phyloP scores from a whole-genome alignment of 2,888 invertebrate genomes.

The Philaethria dido region DNA sequence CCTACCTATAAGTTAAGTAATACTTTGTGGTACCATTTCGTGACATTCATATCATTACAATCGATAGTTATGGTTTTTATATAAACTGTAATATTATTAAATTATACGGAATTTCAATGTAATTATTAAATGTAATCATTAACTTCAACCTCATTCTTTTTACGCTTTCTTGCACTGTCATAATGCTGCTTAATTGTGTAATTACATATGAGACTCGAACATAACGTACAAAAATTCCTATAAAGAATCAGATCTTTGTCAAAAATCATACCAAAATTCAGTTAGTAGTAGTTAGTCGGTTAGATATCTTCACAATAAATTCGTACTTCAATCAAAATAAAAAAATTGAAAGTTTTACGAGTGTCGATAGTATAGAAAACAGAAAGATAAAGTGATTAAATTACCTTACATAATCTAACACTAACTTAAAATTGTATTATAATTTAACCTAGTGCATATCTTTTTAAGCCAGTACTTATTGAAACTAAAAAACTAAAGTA shows the following conservation, averaged over 20 bases:
- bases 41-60: background rate
- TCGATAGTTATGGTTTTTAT: background rate
- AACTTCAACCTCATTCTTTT: background rate
- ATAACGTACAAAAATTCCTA: too few relatives aligned
- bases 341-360: too few relatives aligned
- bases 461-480: background rate
- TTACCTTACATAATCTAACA: too few relatives aligned
- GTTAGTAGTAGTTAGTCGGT: too few relatives aligned
- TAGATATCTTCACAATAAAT: too few relatives aligned
- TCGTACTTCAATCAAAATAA: too few relatives aligned
- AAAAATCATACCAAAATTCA: too few relatives aligned
- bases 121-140: background rate
- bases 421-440: background rate
- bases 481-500: too few relatives aligned
- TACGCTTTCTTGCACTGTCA: conserved; percentile 5
- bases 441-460: background rate
- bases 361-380: too few relatives aligned
- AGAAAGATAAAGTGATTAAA: too few relatives aligned
- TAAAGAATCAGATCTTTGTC: too few relatives aligned
- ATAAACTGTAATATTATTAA: background rate
- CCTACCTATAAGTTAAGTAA: conserved; percentile 14
- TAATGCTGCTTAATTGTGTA: background rate
- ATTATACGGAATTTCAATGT: background rate
- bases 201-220: background rate
- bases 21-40: conserved; percentile 16